phyloP scores from a whole-genome alignment of 2,888 invertebrate genomes.

The Cryptosula pallasiana region DNA sequence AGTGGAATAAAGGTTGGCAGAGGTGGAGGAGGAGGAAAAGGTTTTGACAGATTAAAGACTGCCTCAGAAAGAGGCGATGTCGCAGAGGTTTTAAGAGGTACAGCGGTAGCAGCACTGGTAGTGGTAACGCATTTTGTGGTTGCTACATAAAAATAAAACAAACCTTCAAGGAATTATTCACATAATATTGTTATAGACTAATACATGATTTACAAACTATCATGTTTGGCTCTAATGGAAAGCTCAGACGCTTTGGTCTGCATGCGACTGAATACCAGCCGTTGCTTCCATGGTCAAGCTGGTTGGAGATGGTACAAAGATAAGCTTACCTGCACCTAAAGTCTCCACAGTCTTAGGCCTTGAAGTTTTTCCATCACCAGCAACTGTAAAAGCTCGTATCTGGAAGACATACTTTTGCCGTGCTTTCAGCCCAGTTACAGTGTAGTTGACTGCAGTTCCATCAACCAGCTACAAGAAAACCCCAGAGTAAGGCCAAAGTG shows the following conservation, averaged over 20 bases:
- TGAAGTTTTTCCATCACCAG: slow-evolving; percentile 93
- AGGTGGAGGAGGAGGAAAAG: slow-evolving; percentile 14
- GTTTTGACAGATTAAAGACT: not conserved
- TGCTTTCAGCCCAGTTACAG: slow-evolving; percentile 78
- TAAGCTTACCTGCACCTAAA: slow-evolving; percentile 43
- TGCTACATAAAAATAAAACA: not conserved
- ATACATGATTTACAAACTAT: too few relatives aligned
- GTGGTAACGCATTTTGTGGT: not conserved
- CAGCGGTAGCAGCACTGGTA: not conserved
- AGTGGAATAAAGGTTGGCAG: not conserved
- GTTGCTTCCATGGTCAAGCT: too few relatives aligned
- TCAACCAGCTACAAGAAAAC: slow-evolving; percentile 3
- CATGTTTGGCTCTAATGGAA: too few relatives aligned
- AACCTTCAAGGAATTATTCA: too few relatives aligned
- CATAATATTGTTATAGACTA: too few relatives aligned
- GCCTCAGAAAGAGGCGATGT: not conserved
- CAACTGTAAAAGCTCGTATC: slow-evolving; percentile 90
- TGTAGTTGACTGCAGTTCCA: not conserved
- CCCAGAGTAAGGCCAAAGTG: too few relatives aligned
- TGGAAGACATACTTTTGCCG: slow-evolving; percentile 82
- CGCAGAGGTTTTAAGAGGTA: too few relatives aligned
- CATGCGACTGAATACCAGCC: too few relatives aligned
- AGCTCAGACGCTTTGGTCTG: too few relatives aligned
- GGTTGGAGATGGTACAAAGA: too few relatives aligned
- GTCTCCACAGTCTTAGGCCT: slow-evolving; percentile 79